Base-by-base conservation (phyloP, 2,113 vertebrate genomes). In the Phylloscopus trochiloides region DNA sequence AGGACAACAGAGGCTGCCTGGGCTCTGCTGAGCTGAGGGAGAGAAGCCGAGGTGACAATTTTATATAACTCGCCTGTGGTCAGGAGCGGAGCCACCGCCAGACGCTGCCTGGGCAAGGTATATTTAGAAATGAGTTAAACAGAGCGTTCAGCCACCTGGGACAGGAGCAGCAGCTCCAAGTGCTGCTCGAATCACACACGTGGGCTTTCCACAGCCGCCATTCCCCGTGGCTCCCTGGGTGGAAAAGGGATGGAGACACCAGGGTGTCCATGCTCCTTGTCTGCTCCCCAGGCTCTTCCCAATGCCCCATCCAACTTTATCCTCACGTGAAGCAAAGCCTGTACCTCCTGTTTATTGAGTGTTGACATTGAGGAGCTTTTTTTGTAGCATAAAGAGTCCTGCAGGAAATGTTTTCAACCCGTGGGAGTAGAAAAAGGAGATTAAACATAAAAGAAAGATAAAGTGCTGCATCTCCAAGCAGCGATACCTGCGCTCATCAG, bases 101-200 rank as follows among this genome's bases (percentile, higher is more conserved):
- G 87, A 14, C 1, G 1, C 72, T 26, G 87, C n/a, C 84, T 72
- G 66, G 52, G n/a, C 17, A 16, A 80, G 63, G 85, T 86, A 91
- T 87, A 90, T 91, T 95, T 83, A 96, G 92, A 92, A 80, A 82
- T 54, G 84, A 82, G 71, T 72, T 90, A 90, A 96, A 95, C 5
- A 52, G 90, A 95, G 74, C 67, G 0, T 94, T 90, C 87, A 76
- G 67, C 32, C 81, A 58, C 78, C 67, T 52, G 85, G 81, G 88
- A 92, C 0, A 3, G 85, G 38, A 85, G 34, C 42, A 82, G 71
- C 2, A 0, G 58, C 75, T 93, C 66, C 61, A 31, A 70, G 80
- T 20, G 72, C 52, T 62, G 55, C 82, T 80, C 22, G 40, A 88
- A 74, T 54, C 36, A 11, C 52, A 50, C 59, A 36, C 0, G 3